Base-by-base conservation (phyloP, 2,113 vertebrate species). In the Macquaria ambigua region DNA sequence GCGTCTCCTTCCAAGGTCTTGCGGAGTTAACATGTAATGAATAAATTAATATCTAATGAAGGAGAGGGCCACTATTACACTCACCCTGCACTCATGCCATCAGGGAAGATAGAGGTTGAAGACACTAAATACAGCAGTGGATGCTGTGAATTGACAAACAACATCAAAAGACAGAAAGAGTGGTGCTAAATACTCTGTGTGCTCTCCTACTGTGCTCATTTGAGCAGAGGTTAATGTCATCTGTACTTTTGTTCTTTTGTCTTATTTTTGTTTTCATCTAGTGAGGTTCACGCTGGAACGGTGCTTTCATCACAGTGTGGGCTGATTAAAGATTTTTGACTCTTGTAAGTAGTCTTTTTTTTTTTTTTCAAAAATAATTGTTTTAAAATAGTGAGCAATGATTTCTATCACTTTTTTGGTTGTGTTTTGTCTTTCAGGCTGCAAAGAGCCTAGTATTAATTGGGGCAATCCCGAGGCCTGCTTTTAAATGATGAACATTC, bases 41-140 rank as follows among this genome's bases (percentile, higher is more conserved):
- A 96, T 95, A 96, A 96, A 96, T 96, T 94, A 95, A 95, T 95
- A 95, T 86, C 92, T 95, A 95, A 95, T 95, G 95, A 95, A 94
- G 90, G 78, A 85, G 83, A 83, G 77, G 82, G 79, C 85, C 75
- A 75, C 86, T 74, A 75, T 84, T 88, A 68, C 71, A 82, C 70
- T 92, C 89, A 82, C 85, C 87, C 80, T 81, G 81, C 87, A 79
- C 90, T 88, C 59, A 20, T 74, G 86, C 88, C 90, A 92, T 92
- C 37, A 43, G 78, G 81, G 69, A 83, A 84, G 83, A 87, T 48
- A 53, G 91, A 85, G 86, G 87, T 39, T 87, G 82, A 87, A 82
- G 82, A 75, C 84, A 77, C 90, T 83, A 88, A 89, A 89, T 84
- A 66, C 80, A 53, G 79, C 80, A 74, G 85, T 66, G 82, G 80